These are phyloP conservation scores for Cyanocitta stelleri DNA, from an alignment of 2,113 vertebrate genomes.

Conservation along the genomic window DNA sequence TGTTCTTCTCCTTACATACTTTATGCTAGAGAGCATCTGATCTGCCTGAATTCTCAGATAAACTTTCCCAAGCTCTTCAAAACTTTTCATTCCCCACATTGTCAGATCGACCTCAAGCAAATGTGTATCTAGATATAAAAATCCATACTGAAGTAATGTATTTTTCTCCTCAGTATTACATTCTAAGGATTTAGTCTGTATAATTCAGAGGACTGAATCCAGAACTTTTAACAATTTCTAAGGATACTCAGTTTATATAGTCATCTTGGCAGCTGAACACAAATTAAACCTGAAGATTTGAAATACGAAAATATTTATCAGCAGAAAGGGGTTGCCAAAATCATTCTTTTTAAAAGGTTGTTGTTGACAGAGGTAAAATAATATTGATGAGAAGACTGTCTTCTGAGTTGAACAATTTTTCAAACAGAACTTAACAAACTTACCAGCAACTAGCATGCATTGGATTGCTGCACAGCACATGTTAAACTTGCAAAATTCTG, in stretches of 20 bases:
- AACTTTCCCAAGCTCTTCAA: not conserved
- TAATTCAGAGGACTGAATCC: not conserved
- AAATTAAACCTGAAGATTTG: not conserved
- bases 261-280: not conserved
- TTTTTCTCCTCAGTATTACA: not conserved
- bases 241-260: not conserved
- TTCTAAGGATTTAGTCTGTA: not conserved
- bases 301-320: not conserved
- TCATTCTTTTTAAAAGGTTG: constrained; percentile 13
- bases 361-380: constrained; percentile 32
- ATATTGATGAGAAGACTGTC: constrained; percentile 60
- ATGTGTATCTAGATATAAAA: not conserved
- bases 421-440: constrained; percentile 72
- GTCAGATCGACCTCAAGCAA: not conserved
- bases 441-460: constrained; percentile 71
- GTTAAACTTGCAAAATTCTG: constrained; percentile 72
- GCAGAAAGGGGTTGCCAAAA: not conserved
- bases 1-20: not conserved
- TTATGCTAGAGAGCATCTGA: not conserved
- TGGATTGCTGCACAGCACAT: constrained; percentile 42
- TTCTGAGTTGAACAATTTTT: constrained; percentile 62
- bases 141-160: not conserved
- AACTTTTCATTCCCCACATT: not conserved
- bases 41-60: not conserved
- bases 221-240: not conserved